These are phyloP conservation scores for Boulengeromyrus knoepffleri DNA, from an alignment of 2,113 vertebrate species.

Conservation along the genomic window DNA sequence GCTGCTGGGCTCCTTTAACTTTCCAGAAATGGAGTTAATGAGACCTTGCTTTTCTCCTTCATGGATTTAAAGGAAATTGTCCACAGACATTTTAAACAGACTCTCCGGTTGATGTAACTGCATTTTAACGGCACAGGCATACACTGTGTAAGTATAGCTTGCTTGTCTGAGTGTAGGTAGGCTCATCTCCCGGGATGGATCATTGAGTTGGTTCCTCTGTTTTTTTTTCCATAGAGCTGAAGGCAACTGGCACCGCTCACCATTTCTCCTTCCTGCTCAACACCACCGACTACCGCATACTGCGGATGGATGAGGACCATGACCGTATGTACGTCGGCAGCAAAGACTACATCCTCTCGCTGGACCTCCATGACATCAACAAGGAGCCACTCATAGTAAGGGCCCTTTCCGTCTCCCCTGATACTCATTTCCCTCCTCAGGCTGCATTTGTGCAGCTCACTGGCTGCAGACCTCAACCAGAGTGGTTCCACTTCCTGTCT, in stretches of 20 bases:
- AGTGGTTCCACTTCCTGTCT: background rate
- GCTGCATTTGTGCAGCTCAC: background rate
- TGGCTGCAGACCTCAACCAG: background rate
- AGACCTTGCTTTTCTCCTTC: background rate
- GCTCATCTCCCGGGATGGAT: background rate
- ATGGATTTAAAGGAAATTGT: background rate
- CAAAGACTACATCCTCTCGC: conserved; percentile 92
- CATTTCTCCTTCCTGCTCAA: conserved; percentile 96
- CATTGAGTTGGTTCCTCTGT: conserved; percentile 10
- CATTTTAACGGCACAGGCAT: background rate
- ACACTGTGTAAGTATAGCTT: background rate
- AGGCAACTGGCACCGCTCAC: conserved; percentile 85
- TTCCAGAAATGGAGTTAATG: background rate
- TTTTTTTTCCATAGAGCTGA: conserved; percentile 67
- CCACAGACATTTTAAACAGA: background rate
- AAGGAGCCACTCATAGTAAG: conserved; percentile 96
- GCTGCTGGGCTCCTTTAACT: background rate
- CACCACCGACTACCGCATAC: conserved; percentile 90
- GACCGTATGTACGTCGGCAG: conserved; percentile 98
- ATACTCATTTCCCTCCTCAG: background rate
- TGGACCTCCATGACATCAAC: conserved; percentile 98
- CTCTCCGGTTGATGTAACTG: background rate
- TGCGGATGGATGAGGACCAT: conserved; percentile 95
- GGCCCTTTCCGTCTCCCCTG: background rate
- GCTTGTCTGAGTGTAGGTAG: background rate